Percentiles rank a stretch among this genome's conserved stretches.
phyloP scores from a whole-genome alignment of 2,113 vertebrate genomes.

The Phylloscopus trochilus region DNA sequence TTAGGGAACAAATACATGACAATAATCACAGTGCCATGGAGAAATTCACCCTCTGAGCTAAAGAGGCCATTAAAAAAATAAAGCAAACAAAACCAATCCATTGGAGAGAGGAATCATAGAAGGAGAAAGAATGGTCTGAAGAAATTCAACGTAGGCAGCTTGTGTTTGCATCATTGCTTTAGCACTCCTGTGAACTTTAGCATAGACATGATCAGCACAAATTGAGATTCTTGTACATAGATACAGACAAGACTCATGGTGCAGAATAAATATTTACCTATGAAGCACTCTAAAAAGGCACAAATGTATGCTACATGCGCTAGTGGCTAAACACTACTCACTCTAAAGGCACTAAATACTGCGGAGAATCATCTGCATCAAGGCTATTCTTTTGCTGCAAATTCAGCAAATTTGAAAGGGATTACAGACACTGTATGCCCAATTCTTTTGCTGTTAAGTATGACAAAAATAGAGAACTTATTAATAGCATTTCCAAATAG shows the following conservation, averaged over 20 bases:
- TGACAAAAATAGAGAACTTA: slow-evolving; percentile 13
- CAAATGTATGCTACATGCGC: slow-evolving; percentile 50
- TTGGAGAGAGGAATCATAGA: neutral
- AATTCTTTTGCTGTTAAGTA: slow-evolving; percentile 36
- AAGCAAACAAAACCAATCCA: neutral
- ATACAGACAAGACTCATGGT: slow-evolving; percentile 59
- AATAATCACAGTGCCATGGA: neutral
- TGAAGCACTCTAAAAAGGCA: slow-evolving; percentile 44
- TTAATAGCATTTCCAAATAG: slow-evolving; percentile 35
- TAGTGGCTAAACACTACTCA: neutral
- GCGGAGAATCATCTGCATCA: slow-evolving; percentile 1
- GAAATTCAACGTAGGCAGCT: neutral
- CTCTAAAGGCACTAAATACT: slow-evolving; percentile 45
- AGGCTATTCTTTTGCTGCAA: slow-evolving; percentile 19
- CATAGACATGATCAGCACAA: slow-evolving; percentile 65
- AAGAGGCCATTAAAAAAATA: neutral
- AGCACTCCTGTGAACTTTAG: slow-evolving; percentile 72
- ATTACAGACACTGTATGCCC: neutral
- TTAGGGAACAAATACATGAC: neutral
- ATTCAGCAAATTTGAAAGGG: slow-evolving; percentile 33
- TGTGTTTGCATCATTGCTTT: neutral
- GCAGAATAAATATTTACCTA: slow-evolving; percentile 48
- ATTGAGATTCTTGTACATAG: neutral
- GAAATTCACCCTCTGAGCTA: neutral
- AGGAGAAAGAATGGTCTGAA: neutral